These are phyloP conservation scores for Platichthys flesus DNA, from an alignment of 2,113 vertebrate genomes.

Conservation along the genomic window DNA sequence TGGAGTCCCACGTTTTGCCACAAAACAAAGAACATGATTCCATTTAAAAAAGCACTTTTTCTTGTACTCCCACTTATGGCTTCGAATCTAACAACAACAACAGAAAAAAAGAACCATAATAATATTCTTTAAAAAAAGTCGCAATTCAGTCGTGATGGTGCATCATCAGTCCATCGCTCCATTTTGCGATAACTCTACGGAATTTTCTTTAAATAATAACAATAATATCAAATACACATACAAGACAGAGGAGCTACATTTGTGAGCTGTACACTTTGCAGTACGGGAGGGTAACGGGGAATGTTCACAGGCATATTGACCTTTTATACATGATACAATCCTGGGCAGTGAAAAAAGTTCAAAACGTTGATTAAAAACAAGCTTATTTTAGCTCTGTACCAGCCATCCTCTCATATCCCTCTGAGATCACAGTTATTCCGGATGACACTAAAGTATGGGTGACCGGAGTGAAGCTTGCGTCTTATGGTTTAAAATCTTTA, in stretches of 20 bases:
- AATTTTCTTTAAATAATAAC: conserved; percentile 73
- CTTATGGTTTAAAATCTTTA: background rate
- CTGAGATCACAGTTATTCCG: conserved; percentile 78
- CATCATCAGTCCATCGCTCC: conserved; percentile 44
- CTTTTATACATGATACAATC: conserved; percentile 67
- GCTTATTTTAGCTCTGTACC: conserved; percentile 64
- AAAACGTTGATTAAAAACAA: conserved; percentile 81
- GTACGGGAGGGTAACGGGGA: conserved; percentile 47
- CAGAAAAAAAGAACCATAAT: conserved; percentile 38
- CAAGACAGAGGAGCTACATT: conserved; percentile 78
- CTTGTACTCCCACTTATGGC: conserved; percentile 80
- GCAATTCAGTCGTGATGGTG: conserved; percentile 57
- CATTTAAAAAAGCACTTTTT: conserved; percentile 82
- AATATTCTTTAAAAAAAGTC: conserved; percentile 44
- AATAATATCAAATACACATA: conserved; percentile 81
- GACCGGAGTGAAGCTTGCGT: conserved; percentile 35
- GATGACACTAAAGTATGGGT: conserved; percentile 68
- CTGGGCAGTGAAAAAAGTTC: conserved; percentile 69
- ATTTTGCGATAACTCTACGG: conserved; percentile 36
- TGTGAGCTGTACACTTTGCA: conserved; percentile 79
- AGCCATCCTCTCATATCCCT: conserved; percentile 39
- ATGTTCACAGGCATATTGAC: conserved; percentile 58
- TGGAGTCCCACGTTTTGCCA: conserved; percentile 77
- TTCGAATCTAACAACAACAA: conserved; percentile 64
- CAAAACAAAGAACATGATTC: conserved; percentile 74